These are phyloP conservation scores for Dinocampus coccinellae DNA, from an alignment of 2,888 invertebrate species.

Conservation along the genomic window DNA sequence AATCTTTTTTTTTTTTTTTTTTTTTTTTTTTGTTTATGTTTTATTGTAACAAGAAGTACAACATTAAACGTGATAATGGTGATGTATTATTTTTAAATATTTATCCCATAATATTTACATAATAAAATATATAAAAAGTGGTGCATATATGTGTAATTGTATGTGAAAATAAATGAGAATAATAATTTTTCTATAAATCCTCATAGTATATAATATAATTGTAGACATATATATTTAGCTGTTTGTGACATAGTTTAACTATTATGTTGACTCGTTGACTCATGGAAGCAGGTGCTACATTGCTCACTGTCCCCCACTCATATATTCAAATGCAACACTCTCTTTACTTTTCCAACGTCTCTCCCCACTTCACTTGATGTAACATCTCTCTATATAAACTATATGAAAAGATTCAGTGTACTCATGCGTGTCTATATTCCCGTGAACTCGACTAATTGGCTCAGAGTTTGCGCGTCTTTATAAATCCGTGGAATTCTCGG, in stretches of 20 bases:
- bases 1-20: not conserved
- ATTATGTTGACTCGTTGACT: constrained; percentile 66
- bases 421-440: constrained; percentile 46
- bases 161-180: no score
- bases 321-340: constrained; percentile 42
- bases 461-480: constrained; percentile 55
- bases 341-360: constrained; percentile 22
- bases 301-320: constrained; percentile 64
- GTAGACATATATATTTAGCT: constrained; percentile 49
- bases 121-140: constrained; percentile 24
- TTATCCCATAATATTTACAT: no score
- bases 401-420: constrained; percentile 29
- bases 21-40: not conserved
- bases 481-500: constrained; percentile 62
- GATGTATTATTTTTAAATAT: no score
- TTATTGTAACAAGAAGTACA: no score
- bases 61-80: no score
- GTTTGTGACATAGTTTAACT: constrained; percentile 61
- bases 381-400: constrained; percentile 24
- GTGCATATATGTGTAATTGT: constrained; percentile 23
- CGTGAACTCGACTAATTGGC: constrained; percentile 64
- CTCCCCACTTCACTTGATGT: not conserved
- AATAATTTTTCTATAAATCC: no score
- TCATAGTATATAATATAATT: not conserved
- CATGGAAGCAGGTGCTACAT: constrained; percentile 65